A percentile compares a stretch with the other conserved stretches of the same genome.
phyloP scores from a whole-genome alignment of 2,888 invertebrate species.

The Myopa tessellatipennis region DNA sequence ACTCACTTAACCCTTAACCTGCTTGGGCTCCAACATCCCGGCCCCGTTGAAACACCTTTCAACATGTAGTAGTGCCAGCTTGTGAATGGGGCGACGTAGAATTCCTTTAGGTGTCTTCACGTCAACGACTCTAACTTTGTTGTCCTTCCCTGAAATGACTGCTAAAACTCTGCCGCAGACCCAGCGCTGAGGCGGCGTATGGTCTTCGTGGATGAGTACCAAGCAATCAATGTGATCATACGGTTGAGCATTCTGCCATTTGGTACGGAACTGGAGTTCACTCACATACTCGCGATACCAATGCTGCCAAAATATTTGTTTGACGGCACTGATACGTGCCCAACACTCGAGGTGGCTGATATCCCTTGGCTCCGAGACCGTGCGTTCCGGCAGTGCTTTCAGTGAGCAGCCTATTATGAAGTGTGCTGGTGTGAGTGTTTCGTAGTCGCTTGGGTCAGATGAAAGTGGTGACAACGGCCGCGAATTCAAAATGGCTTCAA shows the following conservation, averaged over 20 bases:
- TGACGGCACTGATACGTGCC: constrained; percentile 19
- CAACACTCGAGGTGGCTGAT: constrained; percentile 12
- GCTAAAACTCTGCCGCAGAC: constrained; percentile 35
- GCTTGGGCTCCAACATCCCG: constrained; percentile 6
- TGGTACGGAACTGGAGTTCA: background rate
- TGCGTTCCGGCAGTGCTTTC: constrained; percentile 5
- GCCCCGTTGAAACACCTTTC: constrained; percentile 20
- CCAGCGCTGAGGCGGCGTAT: constrained; percentile 45
- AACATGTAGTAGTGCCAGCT: constrained; percentile 35
- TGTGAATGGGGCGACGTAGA: constrained; percentile 35
- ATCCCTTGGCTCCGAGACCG: background rate
- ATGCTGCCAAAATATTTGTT: constrained; percentile 19
- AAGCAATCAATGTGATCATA: constrained; percentile 32
- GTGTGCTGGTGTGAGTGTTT: constrained; percentile 17
- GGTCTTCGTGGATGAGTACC: constrained; percentile 45
- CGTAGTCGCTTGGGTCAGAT: background rate
- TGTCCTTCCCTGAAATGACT: constrained; percentile 36
- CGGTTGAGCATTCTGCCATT: background rate
- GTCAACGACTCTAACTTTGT: constrained; percentile 42
- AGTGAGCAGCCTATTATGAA: constrained; percentile 20
- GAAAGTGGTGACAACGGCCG: background rate
- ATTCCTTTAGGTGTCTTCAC: constrained; percentile 37
- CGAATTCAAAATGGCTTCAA: background rate
- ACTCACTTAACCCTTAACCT: background rate
- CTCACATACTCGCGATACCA: constrained; percentile 17